Evolutionary conservation across 2,888 invertebrate species (phyloP), one percentile per base, ranked within the genome.

Genomic region (Trichopoda pennipes): DNA sequence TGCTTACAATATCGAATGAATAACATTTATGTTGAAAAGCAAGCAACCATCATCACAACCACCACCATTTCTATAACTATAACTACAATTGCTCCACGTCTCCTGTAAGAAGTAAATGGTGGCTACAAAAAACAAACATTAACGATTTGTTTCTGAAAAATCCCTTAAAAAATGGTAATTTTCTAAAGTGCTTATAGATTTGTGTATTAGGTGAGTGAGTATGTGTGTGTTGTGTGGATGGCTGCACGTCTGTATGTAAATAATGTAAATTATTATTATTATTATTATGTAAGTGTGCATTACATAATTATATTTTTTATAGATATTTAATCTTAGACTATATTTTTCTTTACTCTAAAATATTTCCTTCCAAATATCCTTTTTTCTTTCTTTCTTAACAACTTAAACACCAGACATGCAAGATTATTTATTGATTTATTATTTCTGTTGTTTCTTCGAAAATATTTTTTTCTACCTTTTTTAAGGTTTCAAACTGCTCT

Each of bases 191-290:
- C 77, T 77, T 77, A 70, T 9, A 63, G 47, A 69, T 16, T 69
- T 12, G 58, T 64, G 35, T 53, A 42, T 53, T 19, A 12, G 42
- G 12, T 17, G 21, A n/a, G 21, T 49, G 12, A 38, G 6, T 35
- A 17, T 35, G 61, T 72, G 10, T 53, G 16, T 28, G 28, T n/a
- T 28, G 28, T 51, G 1, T 69, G 63, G 63, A 47, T 47, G 7
- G 44, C 44, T 44, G 0, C 42, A 32, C 21, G 19, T 58, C 35
- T 21, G 38, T 75, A 38, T 81, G 77, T 81, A 81, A 77, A 77
- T 77, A 77, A 68, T 77, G 81, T 81, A 81, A 77, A 77, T 77
- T 73, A 32, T n/a, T n/a, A n/a, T n/a, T n/a, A n/a, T n/a, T n/a
- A n/a, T n/a, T n/a, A n/a, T 53, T 80, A 38, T 66, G 44, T 80